Evolutionary conservation across 2,888 invertebrate species (phyloP).

Genomic region (Hyles lineata): DNA sequence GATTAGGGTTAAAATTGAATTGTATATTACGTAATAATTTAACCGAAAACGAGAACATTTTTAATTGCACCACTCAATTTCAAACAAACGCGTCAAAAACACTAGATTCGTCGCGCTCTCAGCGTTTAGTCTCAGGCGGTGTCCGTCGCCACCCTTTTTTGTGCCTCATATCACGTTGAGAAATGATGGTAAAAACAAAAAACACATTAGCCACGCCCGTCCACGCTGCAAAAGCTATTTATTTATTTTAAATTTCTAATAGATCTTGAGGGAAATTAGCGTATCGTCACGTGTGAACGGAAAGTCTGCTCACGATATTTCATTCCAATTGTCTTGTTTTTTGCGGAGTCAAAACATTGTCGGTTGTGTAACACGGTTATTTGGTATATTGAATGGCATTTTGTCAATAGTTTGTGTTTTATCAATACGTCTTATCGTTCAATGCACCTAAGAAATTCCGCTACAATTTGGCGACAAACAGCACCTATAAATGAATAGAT

Average conservation of each 20-base stretch:
- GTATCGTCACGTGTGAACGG: constrained; percentile 41
- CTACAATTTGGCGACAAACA: too few relatives aligned
- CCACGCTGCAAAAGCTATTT: constrained; percentile 67
- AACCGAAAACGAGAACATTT: background rate
- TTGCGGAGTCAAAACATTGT: background rate
- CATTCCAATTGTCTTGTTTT: constrained; percentile 29
- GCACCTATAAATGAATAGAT: too few relatives aligned
- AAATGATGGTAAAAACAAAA: constrained; percentile 76
- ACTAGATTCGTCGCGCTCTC: constrained; percentile 61
- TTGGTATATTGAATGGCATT: background rate
- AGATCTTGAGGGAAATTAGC: constrained; percentile 62
- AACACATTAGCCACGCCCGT: constrained; percentile 73
- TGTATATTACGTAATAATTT: background rate
- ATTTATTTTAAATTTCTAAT: constrained; percentile 66
- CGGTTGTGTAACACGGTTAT: background rate
- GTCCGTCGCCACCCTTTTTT: constrained; percentile 70
- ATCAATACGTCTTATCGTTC: too few relatives aligned
- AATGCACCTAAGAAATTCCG: too few relatives aligned
- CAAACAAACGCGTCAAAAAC: constrained; percentile 45
- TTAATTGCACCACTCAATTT: constrained; percentile 31
- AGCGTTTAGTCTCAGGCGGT: constrained; percentile 61
- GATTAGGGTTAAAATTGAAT: too few relatives aligned
- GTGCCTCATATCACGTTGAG: constrained; percentile 63
- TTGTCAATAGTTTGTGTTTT: background rate
- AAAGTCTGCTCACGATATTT: constrained; percentile 39